Evolutionary conservation across 2,797 vertebrate genomes (phyloP).

Genomic region (Arremon brunneinucha): DNA sequence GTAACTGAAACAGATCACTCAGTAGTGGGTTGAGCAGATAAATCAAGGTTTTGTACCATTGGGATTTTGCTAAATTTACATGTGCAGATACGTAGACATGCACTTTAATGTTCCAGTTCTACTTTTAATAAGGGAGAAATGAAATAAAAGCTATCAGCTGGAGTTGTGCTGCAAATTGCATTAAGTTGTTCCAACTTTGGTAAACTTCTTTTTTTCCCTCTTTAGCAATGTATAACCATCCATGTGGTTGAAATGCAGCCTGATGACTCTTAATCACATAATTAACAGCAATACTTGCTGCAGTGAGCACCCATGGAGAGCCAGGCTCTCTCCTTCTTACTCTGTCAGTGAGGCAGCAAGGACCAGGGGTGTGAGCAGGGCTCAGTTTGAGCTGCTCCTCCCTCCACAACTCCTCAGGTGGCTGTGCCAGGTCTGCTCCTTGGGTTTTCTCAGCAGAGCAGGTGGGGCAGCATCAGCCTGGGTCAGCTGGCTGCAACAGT

Average conservation of each 20-base stretch:
- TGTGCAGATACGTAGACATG: neutral
- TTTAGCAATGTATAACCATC: neutral
- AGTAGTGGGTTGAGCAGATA: neutral
- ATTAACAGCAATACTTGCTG: neutral
- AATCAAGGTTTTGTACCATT: neutral
- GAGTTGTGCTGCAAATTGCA: neutral
- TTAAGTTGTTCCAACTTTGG: neutral
- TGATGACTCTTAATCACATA: neutral
- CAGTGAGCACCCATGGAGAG: neutral
- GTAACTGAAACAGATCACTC: neutral
- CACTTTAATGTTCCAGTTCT: neutral
- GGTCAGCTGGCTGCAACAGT: neutral
- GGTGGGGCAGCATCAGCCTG: neutral
- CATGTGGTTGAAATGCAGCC: neutral
- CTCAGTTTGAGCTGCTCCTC: neutral
- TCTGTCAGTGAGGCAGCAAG: neutral
- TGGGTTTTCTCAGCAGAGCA: neutral
- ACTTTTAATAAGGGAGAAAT: neutral
- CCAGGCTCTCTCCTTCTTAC: neutral
- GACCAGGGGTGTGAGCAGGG: neutral
- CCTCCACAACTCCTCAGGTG: neutral
- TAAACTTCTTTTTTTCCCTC: neutral
- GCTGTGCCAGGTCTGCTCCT: rapidly evolving
- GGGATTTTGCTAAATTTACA: neutral
- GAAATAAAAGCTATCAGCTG: neutral